A percentile compares a stretch with the other conserved stretches of the same genome.
phyloP scores from a whole-genome alignment of 2,113 vertebrate genomes.

The Cephalopterus ornatus region DNA sequence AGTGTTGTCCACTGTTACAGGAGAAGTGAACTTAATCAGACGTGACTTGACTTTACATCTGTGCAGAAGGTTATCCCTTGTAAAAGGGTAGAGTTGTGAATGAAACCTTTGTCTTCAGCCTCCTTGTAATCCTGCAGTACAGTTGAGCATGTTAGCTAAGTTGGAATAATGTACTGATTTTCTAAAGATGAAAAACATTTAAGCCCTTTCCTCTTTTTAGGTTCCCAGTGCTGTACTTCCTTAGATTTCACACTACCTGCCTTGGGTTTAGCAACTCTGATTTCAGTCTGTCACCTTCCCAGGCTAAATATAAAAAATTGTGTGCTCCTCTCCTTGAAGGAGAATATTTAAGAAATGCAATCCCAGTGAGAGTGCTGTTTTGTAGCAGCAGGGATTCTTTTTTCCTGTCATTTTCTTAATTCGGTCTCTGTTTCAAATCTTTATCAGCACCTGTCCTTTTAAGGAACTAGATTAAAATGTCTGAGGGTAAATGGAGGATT shows the following conservation, averaged over 20 bases:
- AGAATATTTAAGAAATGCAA: constrained; percentile 75
- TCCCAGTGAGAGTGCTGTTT: constrained; percentile 67
- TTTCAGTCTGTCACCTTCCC: constrained; percentile 64
- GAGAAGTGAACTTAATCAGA: constrained; percentile 77
- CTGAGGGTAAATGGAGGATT: constrained; percentile 29
- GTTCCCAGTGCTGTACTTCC: constrained; percentile 64
- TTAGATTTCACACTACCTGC: constrained; percentile 74
- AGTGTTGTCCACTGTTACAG: constrained; percentile 57
- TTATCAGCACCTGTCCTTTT: constrained; percentile 67
- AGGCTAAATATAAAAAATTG: constrained; percentile 64
- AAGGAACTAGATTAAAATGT: constrained; percentile 74
- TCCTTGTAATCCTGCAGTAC: constrained; percentile 71
- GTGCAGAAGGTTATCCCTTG: constrained; percentile 82
- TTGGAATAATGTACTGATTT: constrained; percentile 79
- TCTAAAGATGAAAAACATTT: constrained; percentile 72
- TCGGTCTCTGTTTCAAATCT: constrained; percentile 70
- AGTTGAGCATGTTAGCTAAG: constrained; percentile 73
- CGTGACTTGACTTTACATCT: constrained; percentile 84
- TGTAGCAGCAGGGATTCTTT: constrained; percentile 66
- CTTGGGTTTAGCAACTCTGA: constrained; percentile 66
- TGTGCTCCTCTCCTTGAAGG: constrained; percentile 54
- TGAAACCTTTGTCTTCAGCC: constrained; percentile 83
- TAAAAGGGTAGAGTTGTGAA: constrained; percentile 83
- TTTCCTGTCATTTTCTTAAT: constrained; percentile 66
- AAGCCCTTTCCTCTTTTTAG: constrained; percentile 70